Evolutionary conservation across 2,888 invertebrate genomes (phyloP).

Genomic region (Tridacna gigas): DNA sequence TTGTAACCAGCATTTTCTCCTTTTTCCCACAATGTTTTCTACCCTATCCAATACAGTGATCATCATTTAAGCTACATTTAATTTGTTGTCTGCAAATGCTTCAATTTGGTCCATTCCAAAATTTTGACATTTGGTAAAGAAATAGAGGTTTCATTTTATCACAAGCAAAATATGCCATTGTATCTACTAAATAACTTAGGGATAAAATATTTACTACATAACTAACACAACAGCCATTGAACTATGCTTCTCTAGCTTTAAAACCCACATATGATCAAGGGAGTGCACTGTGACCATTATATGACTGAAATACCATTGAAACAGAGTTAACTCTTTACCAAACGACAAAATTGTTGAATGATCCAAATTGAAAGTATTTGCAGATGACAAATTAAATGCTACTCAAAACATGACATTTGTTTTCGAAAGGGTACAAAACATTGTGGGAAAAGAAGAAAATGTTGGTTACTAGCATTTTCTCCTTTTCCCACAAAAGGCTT

Average conservation of each 20-base stretch:
- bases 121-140: not conserved
- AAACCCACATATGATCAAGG: too few species aligned
- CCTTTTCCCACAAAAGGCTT: not conserved
- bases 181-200: too few species aligned
- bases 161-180: too few species aligned
- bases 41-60: too few species aligned
- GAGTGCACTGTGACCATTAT: too few species aligned
- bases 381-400: not conserved
- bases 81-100: not conserved
- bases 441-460: not conserved
- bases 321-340: not conserved
- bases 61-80: too few species aligned
- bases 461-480: not conserved
- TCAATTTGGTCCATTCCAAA: not conserved
- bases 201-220: too few species aligned
- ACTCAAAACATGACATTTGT: not conserved
- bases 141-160: too few species aligned
- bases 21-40: not conserved
- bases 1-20: slow-evolving; percentile 10
- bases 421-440: not conserved
- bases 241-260: too few species aligned
- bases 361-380: not conserved
- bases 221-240: too few species aligned
- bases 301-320: too few species aligned
- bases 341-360: not conserved